These are phyloP conservation scores for Eulemur coronatus DNA, from an alignment of 2,797 vertebrate genomes.

Conservation along the genomic window DNA sequence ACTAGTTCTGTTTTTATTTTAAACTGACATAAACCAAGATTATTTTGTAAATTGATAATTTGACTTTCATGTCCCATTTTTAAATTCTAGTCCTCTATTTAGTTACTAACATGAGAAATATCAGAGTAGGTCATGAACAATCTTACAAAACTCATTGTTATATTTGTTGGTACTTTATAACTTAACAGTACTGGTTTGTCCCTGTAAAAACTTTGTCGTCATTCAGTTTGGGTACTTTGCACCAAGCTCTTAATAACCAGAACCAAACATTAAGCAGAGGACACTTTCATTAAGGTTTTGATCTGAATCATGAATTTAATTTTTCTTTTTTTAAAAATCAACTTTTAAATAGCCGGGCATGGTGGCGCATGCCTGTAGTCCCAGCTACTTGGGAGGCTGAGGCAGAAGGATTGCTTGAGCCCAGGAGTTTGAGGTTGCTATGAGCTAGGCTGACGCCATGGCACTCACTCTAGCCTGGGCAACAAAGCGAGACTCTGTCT, in stretches of 20 bases:
- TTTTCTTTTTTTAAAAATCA: neutral
- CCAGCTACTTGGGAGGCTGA: no score
- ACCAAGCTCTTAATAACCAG: neutral
- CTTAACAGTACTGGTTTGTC: neutral
- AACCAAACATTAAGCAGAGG: neutral
- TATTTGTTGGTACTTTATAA: neutral
- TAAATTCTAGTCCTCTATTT: neutral
- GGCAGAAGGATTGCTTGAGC: no score
- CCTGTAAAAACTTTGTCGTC: neutral
- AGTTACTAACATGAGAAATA: neutral
- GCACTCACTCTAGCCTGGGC: no score
- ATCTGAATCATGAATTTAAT: neutral
- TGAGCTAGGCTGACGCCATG: no score
- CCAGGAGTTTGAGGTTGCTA: no score
- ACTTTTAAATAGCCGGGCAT: neutral
- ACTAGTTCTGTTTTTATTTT: neutral
- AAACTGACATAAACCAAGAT: neutral
- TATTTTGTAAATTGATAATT: constrained; percentile 31
- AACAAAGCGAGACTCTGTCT: no score
- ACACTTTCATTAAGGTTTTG: neutral
- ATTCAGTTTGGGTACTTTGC: neutral
- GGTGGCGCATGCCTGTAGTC: no score
- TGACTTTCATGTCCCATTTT: neutral
- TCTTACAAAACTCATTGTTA: neutral
- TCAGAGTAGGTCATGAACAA: neutral